Conservation (phyloP, 2,797 vertebrate species). For the Meriones psammophilus region DNA sequence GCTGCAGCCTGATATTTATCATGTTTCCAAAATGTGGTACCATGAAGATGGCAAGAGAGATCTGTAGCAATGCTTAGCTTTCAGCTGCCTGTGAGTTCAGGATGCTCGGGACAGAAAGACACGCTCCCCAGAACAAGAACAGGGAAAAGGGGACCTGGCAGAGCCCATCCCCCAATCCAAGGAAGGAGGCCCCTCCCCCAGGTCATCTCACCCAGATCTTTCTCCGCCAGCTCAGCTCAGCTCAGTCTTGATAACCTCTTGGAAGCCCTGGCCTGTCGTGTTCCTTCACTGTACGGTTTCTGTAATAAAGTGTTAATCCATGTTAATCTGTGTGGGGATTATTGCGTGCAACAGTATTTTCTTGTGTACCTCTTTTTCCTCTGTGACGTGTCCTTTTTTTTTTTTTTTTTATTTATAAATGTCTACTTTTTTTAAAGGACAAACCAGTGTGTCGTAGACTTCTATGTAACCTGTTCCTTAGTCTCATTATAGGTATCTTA, state of each 20-base stretch:
- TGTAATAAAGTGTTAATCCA: slow-evolving; percentile 94
- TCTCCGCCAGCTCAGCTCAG: slow-evolving; percentile 90
- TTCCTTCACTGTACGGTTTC: slow-evolving; percentile 94
- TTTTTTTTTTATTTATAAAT: slow-evolving; percentile 88
- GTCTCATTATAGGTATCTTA: slow-evolving; percentile 98
- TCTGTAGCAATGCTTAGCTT: slow-evolving; percentile 81
- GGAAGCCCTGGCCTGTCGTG: slow-evolving; percentile 91
- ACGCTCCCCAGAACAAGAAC: slow-evolving; percentile 79
- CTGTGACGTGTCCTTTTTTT: slow-evolving; percentile 89
- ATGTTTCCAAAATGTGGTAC: slow-evolving; percentile 76
- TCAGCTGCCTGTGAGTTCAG: slow-evolving; percentile 78
- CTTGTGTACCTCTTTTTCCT: slow-evolving; percentile 92
- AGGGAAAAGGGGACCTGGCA: slow-evolving; percentile 74
- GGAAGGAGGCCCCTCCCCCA: slow-evolving; percentile 73
- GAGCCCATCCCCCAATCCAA: background rate
- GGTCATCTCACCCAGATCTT: slow-evolving; percentile 77
- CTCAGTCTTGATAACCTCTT: slow-evolving; percentile 89
- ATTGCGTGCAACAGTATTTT: slow-evolving; percentile 96
- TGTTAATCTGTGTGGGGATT: slow-evolving; percentile 96
- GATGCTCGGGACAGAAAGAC: slow-evolving; percentile 82
- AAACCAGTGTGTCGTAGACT: slow-evolving; percentile 95
- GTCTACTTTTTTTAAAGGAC: slow-evolving; percentile 90
- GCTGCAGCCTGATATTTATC: slow-evolving; percentile 59
- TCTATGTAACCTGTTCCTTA: slow-evolving; percentile 97
- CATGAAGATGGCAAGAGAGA: slow-evolving; percentile 72